Evolutionary conservation across 1,140 invertebrate species (phyloP).

Genomic region (Proctacanthus coquilletti): DNA sequence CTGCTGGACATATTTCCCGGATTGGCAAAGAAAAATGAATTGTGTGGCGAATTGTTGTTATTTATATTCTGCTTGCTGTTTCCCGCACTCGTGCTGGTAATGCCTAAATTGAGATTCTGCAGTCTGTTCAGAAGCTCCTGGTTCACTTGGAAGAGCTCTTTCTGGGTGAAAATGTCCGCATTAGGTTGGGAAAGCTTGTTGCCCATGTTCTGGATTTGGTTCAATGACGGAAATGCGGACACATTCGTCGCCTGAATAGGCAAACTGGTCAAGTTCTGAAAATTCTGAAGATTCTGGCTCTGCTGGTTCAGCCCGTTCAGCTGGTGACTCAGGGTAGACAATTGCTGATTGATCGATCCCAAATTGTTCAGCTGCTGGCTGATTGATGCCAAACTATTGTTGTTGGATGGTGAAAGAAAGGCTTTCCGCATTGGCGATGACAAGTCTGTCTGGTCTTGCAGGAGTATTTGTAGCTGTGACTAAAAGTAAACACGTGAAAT

Average conservation of each 20-base stretch:
- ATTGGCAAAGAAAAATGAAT: constrained; percentile 27
- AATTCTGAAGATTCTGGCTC: constrained; percentile 26
- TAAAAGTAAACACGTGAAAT: constrained; percentile 4
- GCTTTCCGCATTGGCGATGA: constrained; percentile 1
- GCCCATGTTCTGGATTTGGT: constrained; percentile 24
- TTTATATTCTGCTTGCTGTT: constrained; percentile 4
- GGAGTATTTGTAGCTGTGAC: constrained; percentile 22
- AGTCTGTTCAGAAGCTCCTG: constrained; percentile 40
- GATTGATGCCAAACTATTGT: constrained; percentile 28
- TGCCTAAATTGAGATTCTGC: constrained; percentile 33
- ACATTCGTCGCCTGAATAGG: too few relatives aligned
- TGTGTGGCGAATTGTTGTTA: constrained; percentile 13
- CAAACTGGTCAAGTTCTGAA: constrained; percentile 9
- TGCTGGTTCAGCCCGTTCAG: constrained; percentile 29
- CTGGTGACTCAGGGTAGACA: constrained; percentile 26
- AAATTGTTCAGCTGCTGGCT: constrained; percentile 29
- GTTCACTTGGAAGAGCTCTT: constrained; percentile 29
- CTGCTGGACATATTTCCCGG: constrained; percentile 18
- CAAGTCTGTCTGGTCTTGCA: constrained; percentile 13
- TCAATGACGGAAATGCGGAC: constrained; percentile 21
- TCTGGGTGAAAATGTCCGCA: constrained; percentile 20
- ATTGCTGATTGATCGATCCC: constrained; percentile 27
- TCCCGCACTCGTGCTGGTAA: constrained; percentile 10
- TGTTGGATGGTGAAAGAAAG: constrained; percentile 17
- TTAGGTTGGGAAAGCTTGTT: constrained; percentile 18